Evolutionary conservation across 2,797 vertebrate species (phyloP).

Genomic region (Brachymystax lenok): DNA sequence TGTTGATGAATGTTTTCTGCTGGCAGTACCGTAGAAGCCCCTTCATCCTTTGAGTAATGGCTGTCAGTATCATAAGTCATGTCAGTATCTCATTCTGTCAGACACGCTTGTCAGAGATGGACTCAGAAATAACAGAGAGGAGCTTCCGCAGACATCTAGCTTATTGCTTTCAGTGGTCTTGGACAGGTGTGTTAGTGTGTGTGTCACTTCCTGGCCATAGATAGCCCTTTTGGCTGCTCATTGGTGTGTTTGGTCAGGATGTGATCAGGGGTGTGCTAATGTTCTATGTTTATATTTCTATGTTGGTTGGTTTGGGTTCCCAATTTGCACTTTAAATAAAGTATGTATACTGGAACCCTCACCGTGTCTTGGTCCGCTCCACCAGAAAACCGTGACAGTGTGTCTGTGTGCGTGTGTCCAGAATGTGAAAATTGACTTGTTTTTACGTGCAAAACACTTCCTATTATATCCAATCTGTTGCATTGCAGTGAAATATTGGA

Average conservation of each 20-base stretch:
- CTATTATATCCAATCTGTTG: neutral
- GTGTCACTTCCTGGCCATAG: too few species aligned
- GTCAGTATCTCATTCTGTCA: neutral
- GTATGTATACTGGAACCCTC: too few species aligned
- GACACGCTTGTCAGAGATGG: neutral
- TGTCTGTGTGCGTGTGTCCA: neutral
- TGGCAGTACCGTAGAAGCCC: too few species aligned
- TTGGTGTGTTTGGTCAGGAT: too few species aligned
- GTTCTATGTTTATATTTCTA: too few species aligned
- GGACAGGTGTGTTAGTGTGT: neutral
- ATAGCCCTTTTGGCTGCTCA: too few species aligned
- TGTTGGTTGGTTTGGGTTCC: too few species aligned
- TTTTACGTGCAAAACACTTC: neutral
- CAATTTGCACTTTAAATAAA: too few species aligned
- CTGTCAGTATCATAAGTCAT: neutral
- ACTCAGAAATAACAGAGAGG: neutral
- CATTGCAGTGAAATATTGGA: neutral
- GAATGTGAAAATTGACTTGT: neutral
- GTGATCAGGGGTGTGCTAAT: too few species aligned
- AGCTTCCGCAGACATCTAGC: neutral
- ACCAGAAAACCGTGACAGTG: too few species aligned
- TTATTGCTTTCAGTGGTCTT: neutral
- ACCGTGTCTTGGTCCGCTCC: too few species aligned
- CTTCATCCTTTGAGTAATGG: neutral
- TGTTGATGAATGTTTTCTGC: too few species aligned